Evolutionary conservation across 2,113 vertebrate genomes (phyloP).

Genomic region (Lophotis ruficrista): DNA sequence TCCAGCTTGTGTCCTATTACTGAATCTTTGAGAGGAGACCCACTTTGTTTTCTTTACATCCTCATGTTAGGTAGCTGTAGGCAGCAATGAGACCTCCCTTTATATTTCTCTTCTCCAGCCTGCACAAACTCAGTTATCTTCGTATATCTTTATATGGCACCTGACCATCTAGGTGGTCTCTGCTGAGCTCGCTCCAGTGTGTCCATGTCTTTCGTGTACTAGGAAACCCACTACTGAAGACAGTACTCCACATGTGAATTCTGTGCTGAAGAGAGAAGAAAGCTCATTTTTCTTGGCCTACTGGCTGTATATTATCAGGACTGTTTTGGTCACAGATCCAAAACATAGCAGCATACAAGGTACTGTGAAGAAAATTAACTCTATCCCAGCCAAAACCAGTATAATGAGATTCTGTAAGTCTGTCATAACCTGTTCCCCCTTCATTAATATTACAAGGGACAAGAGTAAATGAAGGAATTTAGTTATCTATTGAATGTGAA

Average conservation of each 20-base stretch:
- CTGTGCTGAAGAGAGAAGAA: neutral
- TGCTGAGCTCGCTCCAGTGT: neutral
- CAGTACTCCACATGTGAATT: neutral
- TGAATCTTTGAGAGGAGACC: neutral
- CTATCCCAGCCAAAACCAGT: too few species aligned
- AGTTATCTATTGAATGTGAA: too few species aligned
- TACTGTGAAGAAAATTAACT: too few species aligned
- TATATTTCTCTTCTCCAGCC: neutral
- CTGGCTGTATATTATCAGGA: neutral
- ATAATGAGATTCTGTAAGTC: too few species aligned
- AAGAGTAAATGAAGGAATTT: too few species aligned
- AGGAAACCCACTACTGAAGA: neutral
- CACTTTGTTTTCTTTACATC: neutral
- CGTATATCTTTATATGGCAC: neutral
- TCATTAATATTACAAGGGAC: too few species aligned
- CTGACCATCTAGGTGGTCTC: neutral
- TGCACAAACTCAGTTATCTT: neutral
- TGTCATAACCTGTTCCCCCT: too few species aligned
- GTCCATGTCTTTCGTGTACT: neutral
- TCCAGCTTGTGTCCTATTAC: neutral
- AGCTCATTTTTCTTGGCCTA: neutral
- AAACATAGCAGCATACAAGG: too few species aligned
- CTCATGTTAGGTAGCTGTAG: rapidly evolving
- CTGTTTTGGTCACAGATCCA: too few species aligned
- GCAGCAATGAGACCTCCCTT: neutral